phyloP scores from a whole-genome alignment of 2,888 invertebrate genomes.

The Parnassius orleans region DNA sequence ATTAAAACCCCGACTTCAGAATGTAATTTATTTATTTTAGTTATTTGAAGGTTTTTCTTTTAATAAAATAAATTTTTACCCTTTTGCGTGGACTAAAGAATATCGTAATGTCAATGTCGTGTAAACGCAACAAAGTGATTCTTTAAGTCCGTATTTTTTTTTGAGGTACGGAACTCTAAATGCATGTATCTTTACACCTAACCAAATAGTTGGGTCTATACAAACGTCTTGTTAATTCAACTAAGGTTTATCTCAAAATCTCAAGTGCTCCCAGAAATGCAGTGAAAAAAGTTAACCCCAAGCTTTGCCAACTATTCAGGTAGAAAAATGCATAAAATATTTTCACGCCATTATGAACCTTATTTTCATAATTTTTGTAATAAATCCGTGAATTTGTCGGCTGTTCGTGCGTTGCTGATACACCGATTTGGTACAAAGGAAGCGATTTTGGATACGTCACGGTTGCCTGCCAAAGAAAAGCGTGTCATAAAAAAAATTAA shows the following conservation, averaged over 20 bases:
- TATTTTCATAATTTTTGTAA: slow-evolving; percentile 4
- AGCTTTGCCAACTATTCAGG: slow-evolving; percentile 15
- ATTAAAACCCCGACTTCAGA: too few species aligned
- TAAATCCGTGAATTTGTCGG: slow-evolving; percentile 2
- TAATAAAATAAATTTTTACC: too few species aligned
- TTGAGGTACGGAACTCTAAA: too few species aligned
- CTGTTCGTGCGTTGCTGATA: slow-evolving; percentile 33
- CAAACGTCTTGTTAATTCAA: slow-evolving; percentile 1
- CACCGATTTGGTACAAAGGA: slow-evolving; percentile 28
- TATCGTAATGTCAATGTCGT: too few species aligned
- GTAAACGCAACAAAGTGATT: too few species aligned
- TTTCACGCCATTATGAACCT: slow-evolving; percentile 15
- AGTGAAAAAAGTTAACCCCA: slow-evolving; percentile 13
- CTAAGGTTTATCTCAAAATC: neutral
- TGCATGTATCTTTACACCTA: too few species aligned
- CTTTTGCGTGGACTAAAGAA: too few species aligned
- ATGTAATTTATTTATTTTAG: too few species aligned
- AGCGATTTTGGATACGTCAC: slow-evolving; percentile 24
- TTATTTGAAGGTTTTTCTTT: too few species aligned
- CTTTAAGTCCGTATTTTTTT: too few species aligned
- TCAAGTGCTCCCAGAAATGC: slow-evolving; percentile 15
- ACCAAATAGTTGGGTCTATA: too few species aligned
- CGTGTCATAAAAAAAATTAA: slow-evolving; percentile 19
- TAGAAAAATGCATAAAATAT: slow-evolving; percentile 6
- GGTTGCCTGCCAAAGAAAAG: slow-evolving; percentile 23